Base-by-base conservation (phyloP, 1,140 invertebrate species). In the Drosophila pallidifrons region DNA sequence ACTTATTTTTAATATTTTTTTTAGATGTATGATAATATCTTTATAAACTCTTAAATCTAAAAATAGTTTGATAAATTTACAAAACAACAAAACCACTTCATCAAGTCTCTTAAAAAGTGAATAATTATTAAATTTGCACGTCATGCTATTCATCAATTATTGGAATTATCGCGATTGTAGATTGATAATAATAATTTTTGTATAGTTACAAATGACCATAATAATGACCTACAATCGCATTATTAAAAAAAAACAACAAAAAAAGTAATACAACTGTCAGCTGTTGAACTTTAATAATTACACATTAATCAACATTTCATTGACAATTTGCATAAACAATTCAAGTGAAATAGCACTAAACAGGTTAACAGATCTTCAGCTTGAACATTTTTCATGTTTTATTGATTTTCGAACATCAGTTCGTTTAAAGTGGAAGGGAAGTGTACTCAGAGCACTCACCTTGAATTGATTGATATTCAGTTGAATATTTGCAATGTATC, bases 281-380 rank as follows among this genome's bases (percentile, higher is more conserved):
- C 58, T 60, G 41, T 15, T 15, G n/a, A 60, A 10, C 28, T 3
- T 46, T n/a, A 32, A 5, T 11, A 10, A 57, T 20, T 57, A 1
- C 8, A 45, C 15, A 38, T 3, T 41, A 47, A 35, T 38, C 20
- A 43, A 28, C n/a, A 25, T 35, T 47, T 38, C 16, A 51, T 52
- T n/a, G 11, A 32, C n/a, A 66, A 58, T 72, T 58, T 52, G 54
- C 35, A 58, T 59, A 52, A 67, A 58, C 63, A 58, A 73, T 73
- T 59, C 59, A 67, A 2, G 32, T 35, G 60, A 71, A 13, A 20
- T 16, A 35, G 38, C n/a, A 55, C 30, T 57, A 25, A 67, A 52
- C 30, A 45, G 43, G 38, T 51, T 28, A 46, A 46, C n/a, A 57
- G 15, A 58, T 49, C 32, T 66, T 41, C 35, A 58, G 15, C 35